phyloP scores from a whole-genome alignment of 2,113 vertebrate species.

The Poicephalus meyeri region DNA sequence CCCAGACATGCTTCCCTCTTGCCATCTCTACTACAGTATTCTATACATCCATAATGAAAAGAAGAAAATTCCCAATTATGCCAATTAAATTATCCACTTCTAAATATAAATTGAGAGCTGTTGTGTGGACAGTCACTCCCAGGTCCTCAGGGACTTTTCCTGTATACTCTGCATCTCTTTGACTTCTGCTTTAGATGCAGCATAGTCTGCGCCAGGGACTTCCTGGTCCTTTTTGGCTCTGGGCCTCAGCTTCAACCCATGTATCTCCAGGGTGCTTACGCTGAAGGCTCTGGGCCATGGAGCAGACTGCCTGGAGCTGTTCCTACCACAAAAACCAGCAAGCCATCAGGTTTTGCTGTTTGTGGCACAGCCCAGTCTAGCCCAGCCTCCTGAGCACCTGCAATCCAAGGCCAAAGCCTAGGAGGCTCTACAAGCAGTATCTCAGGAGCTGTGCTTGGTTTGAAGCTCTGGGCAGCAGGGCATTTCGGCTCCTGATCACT shows the following conservation, averaged over 20 bases:
- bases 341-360: background rate
- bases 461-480: background rate
- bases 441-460: background rate
- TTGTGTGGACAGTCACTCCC: background rate
- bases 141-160: conserved; percentile 6
- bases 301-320: rapidly evolving
- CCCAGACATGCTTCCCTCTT: background rate
- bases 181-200: background rate
- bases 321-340: background rate
- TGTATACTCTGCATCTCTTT: background rate
- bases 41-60: background rate
- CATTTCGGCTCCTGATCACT: background rate
- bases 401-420: background rate
- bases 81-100: background rate
- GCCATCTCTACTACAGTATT: background rate
- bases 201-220: background rate
- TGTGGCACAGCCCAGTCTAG: background rate
- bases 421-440: background rate
- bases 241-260: background rate
- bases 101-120: background rate
- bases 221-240: background rate
- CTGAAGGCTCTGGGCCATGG: background rate
- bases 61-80: background rate
- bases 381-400: background rate
- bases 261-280: background rate